phyloP scores from a whole-genome alignment of 2,888 invertebrate species.

The Ferrisia virgata region DNA sequence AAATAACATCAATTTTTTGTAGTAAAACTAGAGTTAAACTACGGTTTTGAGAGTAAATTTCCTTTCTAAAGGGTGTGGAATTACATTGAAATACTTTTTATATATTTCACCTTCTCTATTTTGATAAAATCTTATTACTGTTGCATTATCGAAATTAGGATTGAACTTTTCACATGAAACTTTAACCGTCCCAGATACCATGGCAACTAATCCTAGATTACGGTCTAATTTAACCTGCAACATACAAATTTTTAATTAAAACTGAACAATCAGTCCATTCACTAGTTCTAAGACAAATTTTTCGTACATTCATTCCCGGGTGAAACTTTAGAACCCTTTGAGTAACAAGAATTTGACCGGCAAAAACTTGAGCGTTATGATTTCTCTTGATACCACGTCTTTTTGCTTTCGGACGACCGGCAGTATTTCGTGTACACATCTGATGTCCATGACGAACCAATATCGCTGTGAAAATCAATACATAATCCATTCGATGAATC shows the following conservation, averaged over 20 bases:
- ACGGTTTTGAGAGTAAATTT: background rate
- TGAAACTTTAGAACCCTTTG: background rate
- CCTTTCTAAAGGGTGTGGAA: constrained; percentile 56
- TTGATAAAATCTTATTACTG: constrained; percentile 66
- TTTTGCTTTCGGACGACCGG: constrained; percentile 14
- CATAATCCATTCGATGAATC: background rate
- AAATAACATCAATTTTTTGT: background rate
- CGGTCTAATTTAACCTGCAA: constrained; percentile 57
- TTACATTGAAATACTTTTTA: constrained; percentile 82
- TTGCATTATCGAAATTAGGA: constrained; percentile 74
- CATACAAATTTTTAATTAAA: background rate
- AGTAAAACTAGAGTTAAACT: background rate
- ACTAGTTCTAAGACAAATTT: background rate
- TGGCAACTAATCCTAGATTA: constrained; percentile 75
- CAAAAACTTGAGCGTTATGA: background rate
- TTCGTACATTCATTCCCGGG: constrained; percentile 35
- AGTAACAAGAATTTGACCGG: background rate
- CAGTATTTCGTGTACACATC: constrained; percentile 18
- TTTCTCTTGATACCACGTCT: constrained; percentile 30
- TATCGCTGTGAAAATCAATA: background rate
- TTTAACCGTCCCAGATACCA: constrained; percentile 73
- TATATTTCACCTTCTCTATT: constrained; percentile 66
- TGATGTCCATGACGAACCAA: constrained; percentile 36
- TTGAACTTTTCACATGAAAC: constrained; percentile 79
- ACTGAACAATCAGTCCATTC: background rate